Percentiles rank a stretch among this genome's conserved stretches.
Evolutionary conservation across 2,113 vertebrate genomes (phyloP).

Genomic region (Heterocephalus glaber): DNA sequence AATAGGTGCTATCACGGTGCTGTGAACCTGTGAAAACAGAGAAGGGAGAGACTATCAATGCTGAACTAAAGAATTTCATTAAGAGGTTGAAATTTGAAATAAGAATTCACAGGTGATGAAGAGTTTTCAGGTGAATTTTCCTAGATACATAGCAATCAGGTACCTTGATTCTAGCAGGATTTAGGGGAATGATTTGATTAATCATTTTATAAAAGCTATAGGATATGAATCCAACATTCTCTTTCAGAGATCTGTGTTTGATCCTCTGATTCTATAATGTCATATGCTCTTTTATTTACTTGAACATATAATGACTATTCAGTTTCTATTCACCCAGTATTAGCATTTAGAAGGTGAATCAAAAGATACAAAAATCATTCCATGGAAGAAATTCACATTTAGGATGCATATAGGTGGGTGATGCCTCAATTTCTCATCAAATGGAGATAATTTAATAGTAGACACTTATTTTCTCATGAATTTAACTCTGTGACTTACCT

Average conservation of each 20-base stretch:
- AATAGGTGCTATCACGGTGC: neutral
- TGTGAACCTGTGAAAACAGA: neutral
- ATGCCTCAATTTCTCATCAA: neutral
- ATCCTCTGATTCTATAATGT: neutral
- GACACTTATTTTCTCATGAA: constrained; percentile 63
- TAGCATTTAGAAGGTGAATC: neutral
- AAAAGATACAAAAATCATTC: neutral
- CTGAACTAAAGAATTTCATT: neutral
- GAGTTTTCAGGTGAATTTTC: neutral
- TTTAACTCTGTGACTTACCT: neutral
- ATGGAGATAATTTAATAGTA: neutral
- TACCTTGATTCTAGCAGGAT: neutral
- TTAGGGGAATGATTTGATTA: neutral
- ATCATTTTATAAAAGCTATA: neutral
- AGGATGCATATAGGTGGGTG: neutral
- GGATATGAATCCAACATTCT: neutral
- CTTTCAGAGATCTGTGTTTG: neutral
- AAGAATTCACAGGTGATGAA: neutral
- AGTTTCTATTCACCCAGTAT: neutral
- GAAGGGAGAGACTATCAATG: neutral
- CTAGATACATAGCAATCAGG: neutral
- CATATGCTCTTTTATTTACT: neutral
- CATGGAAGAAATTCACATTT: neutral
- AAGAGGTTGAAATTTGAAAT: neutral
- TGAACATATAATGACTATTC: neutral